Evolutionary conservation across 2,797 vertebrate species (phyloP).

Genomic region (Dicrostonyx torquatus): DNA sequence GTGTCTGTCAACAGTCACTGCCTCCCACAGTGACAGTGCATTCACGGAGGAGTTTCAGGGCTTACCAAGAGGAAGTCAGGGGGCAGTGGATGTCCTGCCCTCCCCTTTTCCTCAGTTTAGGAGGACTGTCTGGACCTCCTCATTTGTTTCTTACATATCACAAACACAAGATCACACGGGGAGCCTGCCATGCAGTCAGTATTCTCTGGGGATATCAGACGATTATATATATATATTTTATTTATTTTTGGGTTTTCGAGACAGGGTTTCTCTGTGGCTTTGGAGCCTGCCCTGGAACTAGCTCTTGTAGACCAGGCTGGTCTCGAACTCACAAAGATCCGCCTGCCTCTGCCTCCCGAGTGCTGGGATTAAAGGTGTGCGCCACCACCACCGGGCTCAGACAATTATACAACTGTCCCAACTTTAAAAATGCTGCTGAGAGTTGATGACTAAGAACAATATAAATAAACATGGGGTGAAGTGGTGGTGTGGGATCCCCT

Average conservation of each 20-base stretch:
- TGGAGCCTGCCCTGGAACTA: too few relatives aligned
- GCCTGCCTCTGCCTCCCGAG: too few relatives aligned
- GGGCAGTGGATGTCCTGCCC: neutral
- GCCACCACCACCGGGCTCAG: too few relatives aligned
- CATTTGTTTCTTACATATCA: neutral
- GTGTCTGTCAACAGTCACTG: neutral
- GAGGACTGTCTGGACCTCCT: constrained; percentile 17
- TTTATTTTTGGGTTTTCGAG: too few relatives aligned
- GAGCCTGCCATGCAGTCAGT: neutral
- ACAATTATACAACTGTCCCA: neutral
- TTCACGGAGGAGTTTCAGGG: constrained; percentile 33
- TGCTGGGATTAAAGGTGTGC: too few relatives aligned
- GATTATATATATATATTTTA: too few relatives aligned
- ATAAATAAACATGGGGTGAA: neutral
- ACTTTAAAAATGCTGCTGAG: neutral
- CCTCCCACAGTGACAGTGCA: constrained; percentile 25
- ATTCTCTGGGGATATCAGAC: neutral
- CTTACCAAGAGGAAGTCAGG: constrained; percentile 57
- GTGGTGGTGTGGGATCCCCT: too few relatives aligned
- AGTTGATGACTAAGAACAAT: constrained; percentile 40
- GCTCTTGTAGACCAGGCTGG: too few relatives aligned
- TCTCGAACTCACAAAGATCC: too few relatives aligned
- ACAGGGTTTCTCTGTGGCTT: too few relatives aligned
- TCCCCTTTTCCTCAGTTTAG: neutral
- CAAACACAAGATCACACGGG: constrained; percentile 10